Evolutionary conservation across 2,888 invertebrate species (phyloP), one percentile per base, ranked within the genome.

Genomic region (Octodonta nipae): DNA sequence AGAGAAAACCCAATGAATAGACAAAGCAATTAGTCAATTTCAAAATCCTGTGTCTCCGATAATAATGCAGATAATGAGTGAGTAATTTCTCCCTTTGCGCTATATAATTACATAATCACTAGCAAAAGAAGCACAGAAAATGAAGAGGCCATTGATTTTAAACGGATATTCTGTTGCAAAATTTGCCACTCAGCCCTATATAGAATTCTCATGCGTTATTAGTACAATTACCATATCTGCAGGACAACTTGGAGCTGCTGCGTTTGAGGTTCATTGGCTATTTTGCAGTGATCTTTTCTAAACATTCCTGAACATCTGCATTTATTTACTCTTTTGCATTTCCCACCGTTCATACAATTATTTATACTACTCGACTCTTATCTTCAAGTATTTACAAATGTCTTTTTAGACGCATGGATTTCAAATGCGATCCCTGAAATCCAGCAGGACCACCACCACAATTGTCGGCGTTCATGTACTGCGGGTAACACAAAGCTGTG

Each of bases 321-420:
- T 55, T 82, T 76, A 63, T 92, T 89, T 37, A 82, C 82, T 17
- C 88, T 88, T 50, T 77, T 79, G 57, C 92, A 92, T 34, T 81
- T 78, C 1, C 92, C 91, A 8, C 87, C 87, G 58, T 89, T 89
- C 46, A 86, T 66, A 57, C 92, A 92, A 3, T 89, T 88, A 49
- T 91, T 82, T 43, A 85, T 59, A 38, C 63, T 62, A 44, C 60
- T 60, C 14, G 63, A 58, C 58, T 36, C 15, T 47, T 37, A 26
- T 92, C 57, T 81, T 85, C 1, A 84, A 75, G 61, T 92, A 93
- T 49, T 84, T 81, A 54, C 93, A 93, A 14, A 81, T 85, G 58
- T 92, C 91, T 60, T 89, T 91, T 58, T 89, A 88, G 47, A 91
- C 75, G 57, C 93, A 93, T 61, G 88, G 87, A 3, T 92, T 92